Evolutionary conservation across 2,797 vertebrate species (phyloP), one percentile per base, ranked within the genome.

Genomic region (Platalea minor): DNA sequence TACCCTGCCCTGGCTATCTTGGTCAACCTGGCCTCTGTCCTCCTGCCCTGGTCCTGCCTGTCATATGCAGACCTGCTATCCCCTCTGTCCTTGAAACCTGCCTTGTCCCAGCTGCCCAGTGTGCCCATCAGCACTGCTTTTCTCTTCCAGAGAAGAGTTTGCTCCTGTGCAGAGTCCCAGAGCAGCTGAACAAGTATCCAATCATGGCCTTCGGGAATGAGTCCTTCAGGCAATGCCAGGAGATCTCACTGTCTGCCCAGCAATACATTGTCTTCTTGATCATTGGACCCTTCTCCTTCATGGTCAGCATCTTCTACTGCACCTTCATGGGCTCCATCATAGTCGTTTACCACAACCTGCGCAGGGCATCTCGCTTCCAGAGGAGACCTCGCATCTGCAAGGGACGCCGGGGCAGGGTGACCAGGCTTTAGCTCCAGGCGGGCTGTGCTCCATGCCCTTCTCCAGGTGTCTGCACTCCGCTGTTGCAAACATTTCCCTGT

Each of bases 271-370:
- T 91, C n/a, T 73, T 98, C 77, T 96, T 96, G 46, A 54, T 85
- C 28, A 88, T 98, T 3, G 98, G 98, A 11, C 97, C 98, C 0
- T 88, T 89, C 41, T 97, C 97, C 48, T 98, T 98, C 93, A 46
- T 98, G 9, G 91, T 91, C 88, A 98, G 98, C 91, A 95, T 98
- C 88, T 73, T 96, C 78, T 51, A 96, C 92, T 98, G 98, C 93
- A 88, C 97, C 79, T 91, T 95, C 4, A 3, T 97, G 33, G 98
- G 98, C 67, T 97, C 73, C 1, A 33, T 90, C 5, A n/a, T 89
- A 0, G 95, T 97, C 4, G 28, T 93, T 37, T 98, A 86, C 61
- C 64, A 91, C 39, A 94, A 79, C 26, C 64, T 93, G 48, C 37
- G 14, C 31, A 84, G 31, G 37, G 72, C 65, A 1, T 48, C 70